These are phyloP conservation scores for Myzus persicae DNA, from an alignment of 1,140 invertebrate species.

Conservation along the genomic window DNA sequence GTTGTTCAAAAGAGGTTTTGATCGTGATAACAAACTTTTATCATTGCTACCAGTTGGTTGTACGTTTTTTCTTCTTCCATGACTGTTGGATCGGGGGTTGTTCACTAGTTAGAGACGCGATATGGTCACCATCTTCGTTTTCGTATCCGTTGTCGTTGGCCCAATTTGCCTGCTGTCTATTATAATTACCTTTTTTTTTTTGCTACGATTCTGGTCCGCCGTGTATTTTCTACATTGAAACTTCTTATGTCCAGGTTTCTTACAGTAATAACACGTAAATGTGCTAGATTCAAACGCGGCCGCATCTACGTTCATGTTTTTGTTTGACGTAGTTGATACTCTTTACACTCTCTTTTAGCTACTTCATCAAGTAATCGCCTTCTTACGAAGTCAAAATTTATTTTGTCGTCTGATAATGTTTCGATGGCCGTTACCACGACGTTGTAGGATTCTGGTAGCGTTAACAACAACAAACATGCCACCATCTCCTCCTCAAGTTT, in stretches of 20 bases:
- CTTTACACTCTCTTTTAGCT: conserved; percentile 48
- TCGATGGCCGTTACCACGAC: conserved; percentile 47
- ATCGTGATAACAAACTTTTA: not conserved
- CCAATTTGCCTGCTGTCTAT: not conserved
- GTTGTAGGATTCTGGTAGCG: conserved; percentile 51
- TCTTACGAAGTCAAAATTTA: conserved; percentile 62
- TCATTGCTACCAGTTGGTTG: not conserved
- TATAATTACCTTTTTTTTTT: too few relatives aligned
- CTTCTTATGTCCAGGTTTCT: conserved; percentile 11
- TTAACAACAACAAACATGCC: conserved; percentile 39
- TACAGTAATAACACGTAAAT: not conserved
- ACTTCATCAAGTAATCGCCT: conserved; percentile 61
- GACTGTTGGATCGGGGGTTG: not conserved
- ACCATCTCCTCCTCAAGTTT: conserved; percentile 35
- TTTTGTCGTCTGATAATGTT: conserved; percentile 60
- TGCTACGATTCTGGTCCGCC: not conserved
- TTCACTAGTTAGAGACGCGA: not conserved
- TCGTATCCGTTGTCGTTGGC: too few relatives aligned
- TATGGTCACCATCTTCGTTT: not conserved
- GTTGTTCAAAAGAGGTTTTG: not conserved
- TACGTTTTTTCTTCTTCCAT: not conserved
- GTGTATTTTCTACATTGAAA: conserved; percentile 23
- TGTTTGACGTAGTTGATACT: not conserved
- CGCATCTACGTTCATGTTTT: not conserved
- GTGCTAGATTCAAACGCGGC: not conserved